phyloP scores from a whole-genome alignment of 2,888 invertebrate genomes.

The Dicyrtoma fusca region DNA sequence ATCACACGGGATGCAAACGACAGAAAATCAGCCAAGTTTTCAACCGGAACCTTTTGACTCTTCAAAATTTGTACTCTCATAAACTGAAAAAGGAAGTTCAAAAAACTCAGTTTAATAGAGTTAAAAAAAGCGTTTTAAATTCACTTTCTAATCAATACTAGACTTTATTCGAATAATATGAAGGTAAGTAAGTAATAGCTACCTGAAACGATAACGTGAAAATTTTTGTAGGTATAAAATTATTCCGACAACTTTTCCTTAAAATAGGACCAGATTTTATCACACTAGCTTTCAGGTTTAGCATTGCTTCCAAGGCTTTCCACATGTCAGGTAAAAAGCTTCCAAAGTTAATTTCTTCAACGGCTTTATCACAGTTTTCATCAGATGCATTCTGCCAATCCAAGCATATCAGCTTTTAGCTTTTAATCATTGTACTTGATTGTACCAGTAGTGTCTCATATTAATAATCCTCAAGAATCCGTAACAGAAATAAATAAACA shows the following conservation, averaged over 20 bases:
- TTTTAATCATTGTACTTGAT: no score
- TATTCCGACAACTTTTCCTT: conserved; percentile 45
- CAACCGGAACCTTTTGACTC: conserved; percentile 1
- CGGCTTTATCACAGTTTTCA: conserved; percentile 1
- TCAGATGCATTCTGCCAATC: neutral
- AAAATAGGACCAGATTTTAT: conserved; percentile 41
- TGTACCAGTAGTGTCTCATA: no score
- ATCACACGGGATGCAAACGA: conserved; percentile 50
- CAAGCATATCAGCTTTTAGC: no score
- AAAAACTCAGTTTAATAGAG: neutral
- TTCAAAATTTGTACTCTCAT: conserved; percentile 28
- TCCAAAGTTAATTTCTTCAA: conserved; percentile 31
- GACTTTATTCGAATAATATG: no score
- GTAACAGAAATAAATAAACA: no score
- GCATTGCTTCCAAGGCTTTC: conserved; percentile 49
- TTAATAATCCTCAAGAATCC: no score
- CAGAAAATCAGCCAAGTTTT: conserved; percentile 45
- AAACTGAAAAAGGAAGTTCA: conserved; percentile 34
- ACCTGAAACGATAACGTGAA: conserved; percentile 55
- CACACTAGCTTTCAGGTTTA: conserved; percentile 48
- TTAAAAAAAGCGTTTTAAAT: no score
- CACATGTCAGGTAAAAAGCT: conserved; percentile 47
- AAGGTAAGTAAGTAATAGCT: no score
- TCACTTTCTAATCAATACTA: no score
- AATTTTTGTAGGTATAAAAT: conserved; percentile 54